Evolutionary conservation across 2,888 invertebrate species (phyloP).

Genomic region (Dyspetes luteomarginatus): DNA sequence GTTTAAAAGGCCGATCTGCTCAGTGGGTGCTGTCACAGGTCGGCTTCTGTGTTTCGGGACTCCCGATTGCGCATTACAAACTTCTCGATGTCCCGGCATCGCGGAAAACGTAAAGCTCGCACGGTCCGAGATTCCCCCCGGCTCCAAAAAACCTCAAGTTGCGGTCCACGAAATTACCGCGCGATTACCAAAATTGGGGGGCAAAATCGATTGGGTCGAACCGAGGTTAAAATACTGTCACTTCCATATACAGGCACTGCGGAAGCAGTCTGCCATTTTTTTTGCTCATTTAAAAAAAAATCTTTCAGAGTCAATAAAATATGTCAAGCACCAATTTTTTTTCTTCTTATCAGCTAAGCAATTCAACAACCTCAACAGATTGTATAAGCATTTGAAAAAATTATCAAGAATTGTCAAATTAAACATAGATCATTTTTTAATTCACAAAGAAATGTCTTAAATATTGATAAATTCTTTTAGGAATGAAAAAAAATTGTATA

Average conservation of each 20-base stretch:
- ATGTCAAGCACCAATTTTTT: too few species aligned
- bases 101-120: not conserved
- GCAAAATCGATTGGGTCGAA: not conserved
- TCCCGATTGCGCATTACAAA: not conserved
- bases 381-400: too few species aligned
- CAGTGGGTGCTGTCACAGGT: not conserved
- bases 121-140: not conserved
- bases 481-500: too few species aligned
- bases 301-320: not conserved
- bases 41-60: not conserved
- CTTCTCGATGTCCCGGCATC: not conserved
- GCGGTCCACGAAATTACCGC: not conserved
- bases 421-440: too few species aligned
- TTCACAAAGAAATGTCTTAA: too few species aligned
- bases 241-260: not conserved
- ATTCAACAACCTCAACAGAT: too few species aligned
- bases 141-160: not conserved
- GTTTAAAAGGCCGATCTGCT: not conserved
- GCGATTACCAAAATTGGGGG: not conserved
- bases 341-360: too few species aligned
- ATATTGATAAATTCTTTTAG: too few species aligned
- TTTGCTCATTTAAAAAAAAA: not conserved
- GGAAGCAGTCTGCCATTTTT: not conserved
- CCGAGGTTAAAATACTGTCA: not conserved
- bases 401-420: too few species aligned